Evolutionary conservation across 2,888 invertebrate species (phyloP).

Genomic region (Ectemnius continuus): DNA sequence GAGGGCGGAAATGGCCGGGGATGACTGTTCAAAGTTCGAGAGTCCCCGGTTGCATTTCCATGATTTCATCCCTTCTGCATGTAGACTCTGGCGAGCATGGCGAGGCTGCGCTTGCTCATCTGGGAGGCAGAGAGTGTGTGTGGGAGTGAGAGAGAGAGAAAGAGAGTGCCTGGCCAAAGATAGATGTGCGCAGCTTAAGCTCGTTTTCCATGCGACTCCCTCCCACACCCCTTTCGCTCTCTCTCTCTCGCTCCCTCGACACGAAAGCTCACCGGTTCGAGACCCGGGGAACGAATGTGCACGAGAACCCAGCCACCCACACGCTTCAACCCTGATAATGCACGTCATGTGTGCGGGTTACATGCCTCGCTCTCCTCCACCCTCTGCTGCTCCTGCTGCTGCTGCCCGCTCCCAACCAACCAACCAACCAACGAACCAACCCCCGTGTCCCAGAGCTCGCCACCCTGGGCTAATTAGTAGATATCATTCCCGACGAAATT

Average conservation of each 20-base stretch:
- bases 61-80: slow-evolving; percentile 20
- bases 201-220: slow-evolving; percentile 24
- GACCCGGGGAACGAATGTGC: background rate
- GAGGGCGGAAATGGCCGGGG: slow-evolving; percentile 15
- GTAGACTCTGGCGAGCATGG: background rate
- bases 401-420: slow-evolving; percentile 15
- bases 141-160: too few relatives aligned
- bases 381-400: too few relatives aligned
- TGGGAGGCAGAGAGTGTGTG: slow-evolving; percentile 12
- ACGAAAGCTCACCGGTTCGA: slow-evolving; percentile 3
- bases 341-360: slow-evolving; percentile 34
- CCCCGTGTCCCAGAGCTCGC: too few relatives aligned
- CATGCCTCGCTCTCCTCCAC: background rate
- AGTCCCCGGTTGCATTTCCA: slow-evolving; percentile 9
- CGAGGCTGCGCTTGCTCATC: slow-evolving; percentile 21
- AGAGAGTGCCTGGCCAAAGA: slow-evolving; percentile 20
- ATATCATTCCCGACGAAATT: background rate
- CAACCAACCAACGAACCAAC: too few relatives aligned
- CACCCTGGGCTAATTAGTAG: slow-evolving; percentile 22
- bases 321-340: slow-evolving; percentile 21
- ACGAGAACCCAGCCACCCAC: slow-evolving; percentile 6
- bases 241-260: background rate
- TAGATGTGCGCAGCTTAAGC: slow-evolving; percentile 40
- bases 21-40: slow-evolving; percentile 11
- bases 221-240: too few relatives aligned